Percentiles rank a stretch among this genome's conserved stretches.
Conservation (phyloP, 2,113 vertebrate genomes). For the Apistogramma diplotaenia region DNA sequence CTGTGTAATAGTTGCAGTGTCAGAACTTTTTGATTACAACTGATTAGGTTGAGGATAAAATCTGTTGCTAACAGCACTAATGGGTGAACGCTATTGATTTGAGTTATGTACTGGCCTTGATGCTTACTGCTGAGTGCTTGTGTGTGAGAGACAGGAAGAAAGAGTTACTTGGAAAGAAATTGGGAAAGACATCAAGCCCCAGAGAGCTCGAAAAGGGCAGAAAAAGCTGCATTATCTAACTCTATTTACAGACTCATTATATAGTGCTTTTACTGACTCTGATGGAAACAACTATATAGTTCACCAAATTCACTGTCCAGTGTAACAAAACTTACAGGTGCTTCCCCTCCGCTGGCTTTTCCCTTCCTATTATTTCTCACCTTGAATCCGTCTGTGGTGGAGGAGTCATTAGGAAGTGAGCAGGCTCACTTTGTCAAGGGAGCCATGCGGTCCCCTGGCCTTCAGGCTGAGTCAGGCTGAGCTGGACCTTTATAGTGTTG, state of each 20-base stretch:
- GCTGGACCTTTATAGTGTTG: background rate
- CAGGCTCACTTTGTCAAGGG: conserved; percentile 61
- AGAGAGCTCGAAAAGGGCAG: background rate
- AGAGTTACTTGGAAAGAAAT: background rate
- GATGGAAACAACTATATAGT: background rate
- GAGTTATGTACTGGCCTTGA: background rate
- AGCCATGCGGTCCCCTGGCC: conserved; percentile 23
- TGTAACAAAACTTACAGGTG: conserved; percentile 2
- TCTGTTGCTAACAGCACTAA: conserved; percentile 16
- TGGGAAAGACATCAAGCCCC: background rate
- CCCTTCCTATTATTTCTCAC: background rate
- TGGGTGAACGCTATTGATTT: background rate
- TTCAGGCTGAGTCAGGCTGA: conserved; percentile 10
- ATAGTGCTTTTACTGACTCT: background rate
- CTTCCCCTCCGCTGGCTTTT: background rate
- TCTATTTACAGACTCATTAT: background rate
- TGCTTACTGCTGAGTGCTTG: background rate
- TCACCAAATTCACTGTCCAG: background rate
- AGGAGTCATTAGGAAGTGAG: conserved; percentile 56
- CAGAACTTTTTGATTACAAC: background rate
- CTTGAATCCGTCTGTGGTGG: conserved; percentile 19
- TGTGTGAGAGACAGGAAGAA: background rate
- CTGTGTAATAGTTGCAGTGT: background rate
- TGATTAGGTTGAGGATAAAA: background rate
- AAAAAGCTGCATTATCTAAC: background rate